Conservation (phyloP, 2,888 invertebrate species). For the Heliconius erato region DNA sequence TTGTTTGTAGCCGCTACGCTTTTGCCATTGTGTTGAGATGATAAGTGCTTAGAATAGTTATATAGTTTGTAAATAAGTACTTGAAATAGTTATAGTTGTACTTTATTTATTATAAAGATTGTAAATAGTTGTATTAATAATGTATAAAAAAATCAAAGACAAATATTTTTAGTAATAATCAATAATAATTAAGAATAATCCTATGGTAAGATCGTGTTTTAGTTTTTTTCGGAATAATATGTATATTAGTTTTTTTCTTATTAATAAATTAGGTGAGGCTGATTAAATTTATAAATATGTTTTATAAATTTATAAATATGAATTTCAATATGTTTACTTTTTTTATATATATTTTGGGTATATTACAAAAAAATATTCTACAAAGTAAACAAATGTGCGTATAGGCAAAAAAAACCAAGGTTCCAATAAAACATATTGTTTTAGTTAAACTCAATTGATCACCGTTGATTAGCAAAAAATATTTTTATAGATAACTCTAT, state of each 20-base stretch:
- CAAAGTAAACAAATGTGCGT: no score
- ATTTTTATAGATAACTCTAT: not conserved
- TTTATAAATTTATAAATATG: not conserved
- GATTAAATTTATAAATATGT: not conserved
- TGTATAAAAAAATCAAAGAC: not conserved
- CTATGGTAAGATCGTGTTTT: not conserved
- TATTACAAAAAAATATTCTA: not conserved
- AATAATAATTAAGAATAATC: not conserved
- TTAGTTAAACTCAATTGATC: not conserved
- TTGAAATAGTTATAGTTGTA: not conserved
- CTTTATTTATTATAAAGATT: not conserved
- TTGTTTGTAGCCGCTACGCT: constrained; percentile 59
- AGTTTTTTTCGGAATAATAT: not conserved
- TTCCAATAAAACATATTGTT: not conserved
- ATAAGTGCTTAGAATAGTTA: not conserved
- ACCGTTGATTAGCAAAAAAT: not conserved
- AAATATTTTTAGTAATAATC: not conserved
- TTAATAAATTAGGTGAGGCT: not conserved
- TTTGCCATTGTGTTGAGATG: not conserved
- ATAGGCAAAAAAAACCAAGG: not conserved
- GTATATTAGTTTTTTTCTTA: not conserved
- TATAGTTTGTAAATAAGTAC: not conserved
- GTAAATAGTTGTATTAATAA: not conserved
- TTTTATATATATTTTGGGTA: not conserved
- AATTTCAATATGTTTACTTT: not conserved